Evolutionary conservation across 2,797 vertebrate genomes (phyloP).

Genomic region (Astyanax mexicanus): DNA sequence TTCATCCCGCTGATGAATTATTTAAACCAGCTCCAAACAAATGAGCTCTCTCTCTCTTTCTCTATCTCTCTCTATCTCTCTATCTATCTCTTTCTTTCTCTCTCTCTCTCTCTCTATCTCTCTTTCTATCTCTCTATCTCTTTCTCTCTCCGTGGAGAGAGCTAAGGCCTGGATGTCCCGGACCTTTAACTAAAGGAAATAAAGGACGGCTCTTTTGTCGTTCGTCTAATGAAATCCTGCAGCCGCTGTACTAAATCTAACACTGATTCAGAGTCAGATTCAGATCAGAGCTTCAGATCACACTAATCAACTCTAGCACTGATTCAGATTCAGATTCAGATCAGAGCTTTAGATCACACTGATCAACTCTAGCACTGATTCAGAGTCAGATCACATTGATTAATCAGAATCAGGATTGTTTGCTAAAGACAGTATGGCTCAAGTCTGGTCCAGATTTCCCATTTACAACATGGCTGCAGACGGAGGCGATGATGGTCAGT

Average conservation of each 20-base stretch:
- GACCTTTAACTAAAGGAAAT: constrained; percentile 9
- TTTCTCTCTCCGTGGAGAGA: constrained; percentile 11
- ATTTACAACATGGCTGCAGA: too few species aligned
- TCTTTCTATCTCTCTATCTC: constrained; percentile 3
- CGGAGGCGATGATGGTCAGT: too few species aligned
- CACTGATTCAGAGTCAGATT: constrained; percentile 21
- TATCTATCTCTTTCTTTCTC: neutral
- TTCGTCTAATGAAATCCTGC: constrained; percentile 59
- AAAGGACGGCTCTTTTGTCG: constrained; percentile 57
- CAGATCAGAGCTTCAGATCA: neutral
- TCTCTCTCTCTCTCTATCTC: constrained; percentile 18
- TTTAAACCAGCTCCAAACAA: constrained; percentile 69
- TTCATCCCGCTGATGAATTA: constrained; percentile 66
- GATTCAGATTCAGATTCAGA: neutral
- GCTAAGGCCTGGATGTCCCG: constrained; percentile 8
- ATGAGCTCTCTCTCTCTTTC: constrained; percentile 52
- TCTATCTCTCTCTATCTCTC: constrained; percentile 3
- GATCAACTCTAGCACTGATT: neutral
- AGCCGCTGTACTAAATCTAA: constrained; percentile 13
- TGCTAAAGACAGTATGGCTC: too few species aligned
- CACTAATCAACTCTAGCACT: neutral
- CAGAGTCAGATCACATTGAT: neutral
- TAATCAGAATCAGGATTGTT: too few species aligned
- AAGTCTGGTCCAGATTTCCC: too few species aligned
- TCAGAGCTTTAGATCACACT: neutral